Conservation (phyloP, 1,140 invertebrate genomes). For the Solenopsis fugax region DNA sequence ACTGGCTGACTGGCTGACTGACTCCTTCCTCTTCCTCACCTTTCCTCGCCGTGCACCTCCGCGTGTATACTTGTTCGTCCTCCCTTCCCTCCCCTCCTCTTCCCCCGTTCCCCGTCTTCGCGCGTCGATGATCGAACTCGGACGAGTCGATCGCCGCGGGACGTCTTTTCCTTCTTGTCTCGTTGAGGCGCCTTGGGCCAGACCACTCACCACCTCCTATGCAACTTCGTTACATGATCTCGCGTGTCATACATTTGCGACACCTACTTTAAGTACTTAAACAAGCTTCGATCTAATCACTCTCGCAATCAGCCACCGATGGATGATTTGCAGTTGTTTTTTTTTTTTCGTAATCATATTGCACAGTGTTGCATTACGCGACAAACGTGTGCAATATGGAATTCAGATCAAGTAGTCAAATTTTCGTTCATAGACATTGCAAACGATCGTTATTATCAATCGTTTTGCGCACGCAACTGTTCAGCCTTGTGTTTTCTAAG, state of each 20-base stretch:
- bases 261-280: neutral
- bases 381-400: neutral
- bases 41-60: conserved; percentile 31
- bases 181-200: conserved; percentile 64
- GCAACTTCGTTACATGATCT: conserved; percentile 55
- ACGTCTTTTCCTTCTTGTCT: conserved; percentile 61
- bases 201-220: conserved; percentile 67
- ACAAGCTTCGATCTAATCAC: conserved; percentile 49
- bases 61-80: neutral
- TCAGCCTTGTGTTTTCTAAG: neutral
- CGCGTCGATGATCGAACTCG: conserved; percentile 70
- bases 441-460: neutral
- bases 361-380: neutral
- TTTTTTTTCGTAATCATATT: neutral
- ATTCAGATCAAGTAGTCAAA: neutral
- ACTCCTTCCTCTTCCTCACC: conserved; percentile 69
- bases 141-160: conserved; percentile 58
- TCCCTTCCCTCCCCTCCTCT: too few species aligned
- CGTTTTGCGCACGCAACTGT: neutral
- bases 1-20: conserved; percentile 63
- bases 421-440: neutral
- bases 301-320: conserved; percentile 1
- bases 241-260: conserved; percentile 62
- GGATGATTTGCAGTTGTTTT: neutral
- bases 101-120: neutral